Evolutionary conservation across 2,888 invertebrate genomes (phyloP).

Genomic region (Eucera pruinosa): DNA sequence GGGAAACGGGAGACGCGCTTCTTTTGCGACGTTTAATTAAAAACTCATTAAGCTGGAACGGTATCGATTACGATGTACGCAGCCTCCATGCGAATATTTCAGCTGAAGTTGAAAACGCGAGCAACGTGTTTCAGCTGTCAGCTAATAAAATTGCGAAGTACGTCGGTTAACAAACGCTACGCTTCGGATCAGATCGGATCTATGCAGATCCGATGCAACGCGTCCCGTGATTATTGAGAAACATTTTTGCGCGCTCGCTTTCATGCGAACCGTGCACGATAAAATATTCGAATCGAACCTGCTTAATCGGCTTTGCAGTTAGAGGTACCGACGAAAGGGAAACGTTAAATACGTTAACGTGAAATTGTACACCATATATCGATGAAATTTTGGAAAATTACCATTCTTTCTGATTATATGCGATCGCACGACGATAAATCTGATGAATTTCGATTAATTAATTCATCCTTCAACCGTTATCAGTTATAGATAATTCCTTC

Average conservation of each 20-base stretch:
- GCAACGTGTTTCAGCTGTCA: neutral
- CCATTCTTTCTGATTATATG: neutral
- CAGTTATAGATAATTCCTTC: neutral
- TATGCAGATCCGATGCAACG: neutral
- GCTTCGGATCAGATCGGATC: neutral
- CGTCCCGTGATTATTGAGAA: constrained; percentile 29
- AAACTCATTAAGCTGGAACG: constrained; percentile 51
- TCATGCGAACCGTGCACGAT: neutral
- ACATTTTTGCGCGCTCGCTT: constrained; percentile 5
- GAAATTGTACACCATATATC: neutral
- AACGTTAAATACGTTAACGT: neutral
- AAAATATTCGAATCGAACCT: neutral
- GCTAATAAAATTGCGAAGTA: constrained; percentile 41
- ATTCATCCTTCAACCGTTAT: neutral
- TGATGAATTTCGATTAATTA: constrained; percentile 1
- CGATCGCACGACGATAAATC: neutral
- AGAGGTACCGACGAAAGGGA: neutral
- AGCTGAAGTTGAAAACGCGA: constrained; percentile 20
- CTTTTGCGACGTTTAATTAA: constrained; percentile 54
- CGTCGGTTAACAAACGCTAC: constrained; percentile 26
- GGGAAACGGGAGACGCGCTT: neutral
- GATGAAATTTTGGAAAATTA: constrained; percentile 2
- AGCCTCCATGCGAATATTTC: constrained; percentile 35
- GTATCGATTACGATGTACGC: constrained; percentile 33
- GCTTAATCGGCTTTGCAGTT: neutral